Evolutionary conservation across 2,888 invertebrate species (phyloP).

Genomic region (Cancer borealis): DNA sequence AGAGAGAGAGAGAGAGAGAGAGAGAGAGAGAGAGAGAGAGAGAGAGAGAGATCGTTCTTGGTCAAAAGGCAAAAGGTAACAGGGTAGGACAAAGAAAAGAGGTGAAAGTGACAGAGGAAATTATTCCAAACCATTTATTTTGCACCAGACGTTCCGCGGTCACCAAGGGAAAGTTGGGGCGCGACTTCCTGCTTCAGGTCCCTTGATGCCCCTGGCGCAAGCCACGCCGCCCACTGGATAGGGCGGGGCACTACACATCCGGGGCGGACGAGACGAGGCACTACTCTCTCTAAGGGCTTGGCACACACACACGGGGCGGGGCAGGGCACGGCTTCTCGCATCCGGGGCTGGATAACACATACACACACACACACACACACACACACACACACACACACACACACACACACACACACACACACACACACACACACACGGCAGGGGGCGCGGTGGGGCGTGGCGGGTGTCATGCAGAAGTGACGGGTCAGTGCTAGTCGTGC

Average conservation of each 20-base stretch:
- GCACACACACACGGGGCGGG: neutral
- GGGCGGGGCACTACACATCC: neutral
- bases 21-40: conserved; percentile 32
- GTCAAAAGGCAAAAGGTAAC: neutral
- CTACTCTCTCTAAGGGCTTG: neutral
- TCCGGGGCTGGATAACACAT: neutral
- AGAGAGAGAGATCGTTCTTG: conserved; percentile 20
- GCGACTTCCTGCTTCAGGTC: too few species aligned
- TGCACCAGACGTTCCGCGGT: too few species aligned
- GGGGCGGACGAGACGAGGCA: neutral
- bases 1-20: conserved; percentile 32
- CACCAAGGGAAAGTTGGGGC: too few species aligned
- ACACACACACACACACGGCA: too few species aligned
- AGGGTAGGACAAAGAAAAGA: neutral
- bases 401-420: too few species aligned
- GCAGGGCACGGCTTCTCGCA: neutral
- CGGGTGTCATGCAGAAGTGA: neutral
- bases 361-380: too few species aligned
- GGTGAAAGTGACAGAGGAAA: neutral
- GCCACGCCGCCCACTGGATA: neutral
- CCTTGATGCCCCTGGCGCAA: too few species aligned
- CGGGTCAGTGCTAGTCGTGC: neutral
- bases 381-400: too few species aligned
- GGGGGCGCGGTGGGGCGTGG: too few species aligned
- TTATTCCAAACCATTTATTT: conserved; percentile 1